Evolutionary conservation across 2,888 invertebrate genomes (phyloP), one percentile per base, ranked within the genome.

Genomic region (Ophion ellenae): DNA sequence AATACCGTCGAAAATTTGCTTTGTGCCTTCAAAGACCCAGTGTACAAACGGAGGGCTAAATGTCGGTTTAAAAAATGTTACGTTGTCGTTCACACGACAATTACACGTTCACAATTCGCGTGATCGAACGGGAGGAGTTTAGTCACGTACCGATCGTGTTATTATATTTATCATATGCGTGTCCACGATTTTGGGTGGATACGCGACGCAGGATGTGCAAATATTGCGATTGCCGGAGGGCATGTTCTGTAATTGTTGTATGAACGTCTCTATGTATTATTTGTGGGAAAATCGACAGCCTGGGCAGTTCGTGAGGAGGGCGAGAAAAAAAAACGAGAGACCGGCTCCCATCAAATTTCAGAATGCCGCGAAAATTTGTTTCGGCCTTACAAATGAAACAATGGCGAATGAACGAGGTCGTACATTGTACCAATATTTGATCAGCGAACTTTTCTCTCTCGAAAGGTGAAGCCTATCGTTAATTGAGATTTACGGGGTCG

Each of bases 91-190:
- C 59, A 36, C 53, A 77, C 53, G 76, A 79, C 69, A n/a, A 83
- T 69, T 63, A 70, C 5, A 17, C 20, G 28, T 40, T 77, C 59
- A 32, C 71, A 17, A 67, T 24, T 24, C 53, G 4, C 28, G 28
- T 32, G 61, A 57, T n/a, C 71, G 59, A 82, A 77, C 57, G 71
- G 59, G 40, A 36, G 32, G 11, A 53, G 47, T 67, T 79, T 69
- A 67, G 47, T 74, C 64, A 63, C 36, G 67, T 63, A 36, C 9
- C 28, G 32, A 73, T 71, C 47, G 36, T 28, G 45, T 57, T 67
- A 77, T 81, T 70, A 64, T 83, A 69, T 83, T 83, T 83, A 73
- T 17, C 4, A 53, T 53, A 78, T 86, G 74, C 78, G 47, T 66
- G 64, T 77, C 57, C 86, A 61, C 69, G 75, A 57, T 57, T 59